Conservation (phyloP, 2,797 vertebrate species). For the Anguilla pacifica region DNA sequence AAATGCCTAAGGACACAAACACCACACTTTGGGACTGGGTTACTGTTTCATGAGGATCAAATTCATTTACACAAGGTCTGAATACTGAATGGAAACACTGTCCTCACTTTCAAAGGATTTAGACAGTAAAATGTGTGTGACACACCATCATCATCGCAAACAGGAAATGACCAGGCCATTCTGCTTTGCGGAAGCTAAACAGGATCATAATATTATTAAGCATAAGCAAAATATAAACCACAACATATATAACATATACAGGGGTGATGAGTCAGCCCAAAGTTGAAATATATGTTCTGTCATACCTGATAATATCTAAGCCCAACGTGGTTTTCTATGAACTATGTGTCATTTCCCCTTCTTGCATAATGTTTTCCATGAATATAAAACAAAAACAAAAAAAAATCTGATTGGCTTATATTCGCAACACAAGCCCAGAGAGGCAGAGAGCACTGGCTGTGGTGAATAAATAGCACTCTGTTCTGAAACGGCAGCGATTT, state of each 20-base stretch:
- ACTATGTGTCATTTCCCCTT: background rate
- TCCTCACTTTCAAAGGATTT: background rate
- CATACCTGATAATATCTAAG: background rate
- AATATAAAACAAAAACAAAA: background rate
- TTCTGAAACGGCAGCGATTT: constrained; percentile 25
- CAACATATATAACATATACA: background rate
- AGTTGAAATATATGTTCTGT: background rate
- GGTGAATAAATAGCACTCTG: constrained; percentile 28
- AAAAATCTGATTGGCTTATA: too few species aligned
- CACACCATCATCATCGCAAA: too few species aligned
- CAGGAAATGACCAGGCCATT: background rate
- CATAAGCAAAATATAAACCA: background rate
- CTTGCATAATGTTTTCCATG: background rate
- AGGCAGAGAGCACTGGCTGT: background rate
- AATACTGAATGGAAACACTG: background rate
- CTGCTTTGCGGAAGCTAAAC: background rate
- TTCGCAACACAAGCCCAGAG: background rate
- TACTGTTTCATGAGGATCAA: background rate
- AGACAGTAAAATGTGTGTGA: background rate
- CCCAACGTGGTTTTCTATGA: background rate
- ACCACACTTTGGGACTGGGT: background rate
- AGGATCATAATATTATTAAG: background rate
- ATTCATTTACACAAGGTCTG: background rate
- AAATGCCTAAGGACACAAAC: background rate
- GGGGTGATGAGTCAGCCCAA: background rate